A percentile compares a stretch with the other conserved stretches of the same genome.
Conservation (phyloP, 1,140 invertebrate genomes). For the Bacillus rossius region DNA sequence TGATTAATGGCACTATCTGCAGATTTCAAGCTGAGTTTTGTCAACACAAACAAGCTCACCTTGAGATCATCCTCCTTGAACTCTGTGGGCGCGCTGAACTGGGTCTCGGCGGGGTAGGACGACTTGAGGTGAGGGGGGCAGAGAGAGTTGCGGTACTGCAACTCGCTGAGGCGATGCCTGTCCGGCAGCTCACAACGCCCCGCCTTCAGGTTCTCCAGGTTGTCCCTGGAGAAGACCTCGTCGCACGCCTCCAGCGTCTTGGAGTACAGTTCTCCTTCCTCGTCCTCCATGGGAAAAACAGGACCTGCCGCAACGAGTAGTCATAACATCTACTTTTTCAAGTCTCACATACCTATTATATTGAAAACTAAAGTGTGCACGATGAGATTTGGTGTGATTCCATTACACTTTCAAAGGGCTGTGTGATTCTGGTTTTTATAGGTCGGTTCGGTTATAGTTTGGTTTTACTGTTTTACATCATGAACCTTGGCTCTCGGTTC, state of each 20-base stretch:
- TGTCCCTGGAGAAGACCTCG: slow-evolving; percentile 32
- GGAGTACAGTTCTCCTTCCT: slow-evolving; percentile 40
- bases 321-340: no score
- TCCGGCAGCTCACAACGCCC: neutral
- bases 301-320: slow-evolving; percentile 18
- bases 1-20: neutral
- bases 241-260: slow-evolving; percentile 14
- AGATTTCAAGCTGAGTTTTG: neutral
- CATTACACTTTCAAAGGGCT: no score
- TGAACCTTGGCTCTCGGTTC: no score
- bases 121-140: slow-evolving; percentile 83
- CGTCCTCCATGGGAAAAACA: slow-evolving; percentile 36
- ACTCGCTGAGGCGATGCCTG: slow-evolving; percentile 54
- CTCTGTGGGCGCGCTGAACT: slow-evolving; percentile 48
- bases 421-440: no score
- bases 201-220: slow-evolving; percentile 31
- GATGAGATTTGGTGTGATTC: no score
- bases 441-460: no score
- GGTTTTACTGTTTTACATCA: no score
- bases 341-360: no score
- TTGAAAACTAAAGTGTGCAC: no score
- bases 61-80: slow-evolving; percentile 70
- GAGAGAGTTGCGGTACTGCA: slow-evolving; percentile 78
- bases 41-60: slow-evolving; percentile 43
- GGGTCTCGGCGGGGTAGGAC: slow-evolving; percentile 83